A percentile compares a stretch with the other conserved stretches of the same genome.
Conservation (phyloP, 1,140 invertebrate genomes). For the Drosophila lacertosa region DNA sequence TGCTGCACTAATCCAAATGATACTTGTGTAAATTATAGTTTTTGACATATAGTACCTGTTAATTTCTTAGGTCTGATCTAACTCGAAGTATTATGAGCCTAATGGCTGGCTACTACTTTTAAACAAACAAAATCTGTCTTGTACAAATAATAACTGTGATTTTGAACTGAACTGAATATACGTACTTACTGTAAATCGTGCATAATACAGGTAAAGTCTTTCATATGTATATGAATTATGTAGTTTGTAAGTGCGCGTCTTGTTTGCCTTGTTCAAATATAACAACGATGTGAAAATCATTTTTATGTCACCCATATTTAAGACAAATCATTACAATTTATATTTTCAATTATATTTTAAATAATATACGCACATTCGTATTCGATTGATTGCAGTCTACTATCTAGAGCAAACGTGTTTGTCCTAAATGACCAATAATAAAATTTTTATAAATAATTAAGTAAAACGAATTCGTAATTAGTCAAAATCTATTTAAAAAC, state of each 20-base stretch:
- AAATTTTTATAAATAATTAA: constrained; percentile 19
- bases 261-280: constrained; percentile 20
- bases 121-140: constrained; percentile 33
- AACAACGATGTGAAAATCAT: constrained; percentile 14
- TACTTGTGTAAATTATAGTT: constrained; percentile 36
- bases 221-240: constrained; percentile 20
- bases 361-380: constrained; percentile 29
- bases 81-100: constrained; percentile 35
- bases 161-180: constrained; percentile 42
- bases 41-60: constrained; percentile 35
- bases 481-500: neutral
- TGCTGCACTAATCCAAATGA: constrained; percentile 38
- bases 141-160: constrained; percentile 46
- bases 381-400: constrained; percentile 18
- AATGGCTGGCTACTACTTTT: constrained; percentile 19
- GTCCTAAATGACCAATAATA: constrained; percentile 15
- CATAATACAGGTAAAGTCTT: constrained; percentile 48
- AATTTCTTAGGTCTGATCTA: constrained; percentile 41
- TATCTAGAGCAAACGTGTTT: constrained; percentile 14
- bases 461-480: constrained; percentile 25
- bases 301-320: constrained; percentile 38
- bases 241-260: constrained; percentile 28
- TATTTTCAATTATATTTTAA: constrained; percentile 43
- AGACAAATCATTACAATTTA: constrained; percentile 38
- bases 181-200: constrained; percentile 34